These are phyloP conservation scores for Adoxophyes honmai DNA, from an alignment of 1,140 invertebrate species.

Conservation along the genomic window DNA sequence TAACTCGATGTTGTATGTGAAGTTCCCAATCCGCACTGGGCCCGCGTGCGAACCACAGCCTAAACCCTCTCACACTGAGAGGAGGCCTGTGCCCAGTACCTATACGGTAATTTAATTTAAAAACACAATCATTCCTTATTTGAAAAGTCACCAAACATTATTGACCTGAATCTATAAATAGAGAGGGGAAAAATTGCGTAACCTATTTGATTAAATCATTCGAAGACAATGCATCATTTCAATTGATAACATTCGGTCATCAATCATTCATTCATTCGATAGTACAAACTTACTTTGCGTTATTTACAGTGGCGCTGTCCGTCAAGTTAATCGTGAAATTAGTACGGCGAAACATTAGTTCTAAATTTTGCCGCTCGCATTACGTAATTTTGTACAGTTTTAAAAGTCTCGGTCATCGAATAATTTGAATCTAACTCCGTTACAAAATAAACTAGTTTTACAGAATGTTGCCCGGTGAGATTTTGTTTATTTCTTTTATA, in stretches of 20 bases:
- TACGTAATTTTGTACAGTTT: background rate
- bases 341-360: background rate
- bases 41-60: too few relatives aligned
- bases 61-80: too few relatives aligned
- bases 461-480: constrained; percentile 7
- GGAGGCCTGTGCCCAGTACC: too few relatives aligned
- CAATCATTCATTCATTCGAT: constrained; percentile 10
- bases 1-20: too few relatives aligned
- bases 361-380: background rate
- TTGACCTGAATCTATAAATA: background rate
- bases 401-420: background rate
- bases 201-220: background rate
- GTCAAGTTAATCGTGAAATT: background rate
- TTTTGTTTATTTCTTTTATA: background rate
- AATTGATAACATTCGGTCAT: constrained; percentile 4
- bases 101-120: too few relatives aligned
- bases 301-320: background rate
- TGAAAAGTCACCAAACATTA: background rate
- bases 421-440: background rate
- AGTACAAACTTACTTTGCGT: background rate
- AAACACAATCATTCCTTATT: too few relatives aligned
- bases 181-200: constrained; percentile 3
- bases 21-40: too few relatives aligned
- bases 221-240: constrained; percentile 13
- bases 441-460: constrained; percentile 9